Conservation (phyloP, 1,140 invertebrate genomes). For the Drosophila serrata region DNA sequence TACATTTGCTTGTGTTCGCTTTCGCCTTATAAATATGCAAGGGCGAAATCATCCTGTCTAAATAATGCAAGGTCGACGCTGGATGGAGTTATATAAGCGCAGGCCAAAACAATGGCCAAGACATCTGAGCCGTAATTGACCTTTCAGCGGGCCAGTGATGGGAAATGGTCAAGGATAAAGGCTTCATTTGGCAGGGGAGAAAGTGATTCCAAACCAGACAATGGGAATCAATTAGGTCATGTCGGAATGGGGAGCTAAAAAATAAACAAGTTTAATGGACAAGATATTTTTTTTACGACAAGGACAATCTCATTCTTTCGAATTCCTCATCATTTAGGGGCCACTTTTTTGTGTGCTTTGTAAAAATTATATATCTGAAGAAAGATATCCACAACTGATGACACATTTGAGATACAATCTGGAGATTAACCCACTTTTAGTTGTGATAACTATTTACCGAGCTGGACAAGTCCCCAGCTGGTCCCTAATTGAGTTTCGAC, state of each 20-base stretch:
- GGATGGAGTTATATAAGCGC: constrained; percentile 44
- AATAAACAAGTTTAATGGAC: constrained; percentile 27
- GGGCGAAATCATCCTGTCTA: constrained; percentile 40
- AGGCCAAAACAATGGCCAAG: constrained; percentile 23
- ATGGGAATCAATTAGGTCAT: constrained; percentile 30
- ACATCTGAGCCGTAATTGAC: constrained; percentile 31
- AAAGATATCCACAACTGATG: no score
- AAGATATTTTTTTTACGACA: constrained; percentile 15
- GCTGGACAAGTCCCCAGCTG: neutral
- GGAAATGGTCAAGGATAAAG: constrained; percentile 22
- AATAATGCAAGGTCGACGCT: constrained; percentile 67
- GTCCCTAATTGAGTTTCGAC: constrained; percentile 34
- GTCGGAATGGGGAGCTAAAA: neutral
- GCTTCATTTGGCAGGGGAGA: constrained; percentile 20
- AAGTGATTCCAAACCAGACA: constrained; percentile 21
- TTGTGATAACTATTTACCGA: constrained; percentile 5
- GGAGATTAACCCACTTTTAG: no score
- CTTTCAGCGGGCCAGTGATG: constrained; percentile 39
- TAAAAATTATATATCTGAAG: neutral
- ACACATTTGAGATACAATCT: neutral
- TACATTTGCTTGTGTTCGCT: constrained; percentile 58
- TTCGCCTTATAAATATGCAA: constrained; percentile 72
- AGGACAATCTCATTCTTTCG: neutral
- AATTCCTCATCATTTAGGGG: neutral
- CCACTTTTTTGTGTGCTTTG: neutral